A percentile compares a stretch with the other conserved stretches of the same genome.
Conservation (phyloP, 1,140 invertebrate genomes). For the Lanistes nyassanus region DNA sequence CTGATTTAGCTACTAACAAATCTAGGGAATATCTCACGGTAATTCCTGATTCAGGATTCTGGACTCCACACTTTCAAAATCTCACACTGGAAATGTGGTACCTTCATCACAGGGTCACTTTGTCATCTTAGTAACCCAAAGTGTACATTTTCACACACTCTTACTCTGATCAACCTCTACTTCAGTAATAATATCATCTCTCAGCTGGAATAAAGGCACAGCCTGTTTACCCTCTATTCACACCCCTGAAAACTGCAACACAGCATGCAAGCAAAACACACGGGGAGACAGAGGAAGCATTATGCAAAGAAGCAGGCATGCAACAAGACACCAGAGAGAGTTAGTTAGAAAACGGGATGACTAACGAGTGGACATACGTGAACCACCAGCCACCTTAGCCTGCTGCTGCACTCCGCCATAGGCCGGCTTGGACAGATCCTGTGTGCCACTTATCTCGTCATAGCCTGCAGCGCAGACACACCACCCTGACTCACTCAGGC, state of each 20-base stretch:
- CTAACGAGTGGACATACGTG: slow-evolving; percentile 43
- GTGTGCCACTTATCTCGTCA: slow-evolving; percentile 72
- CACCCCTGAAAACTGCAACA: too few relatives aligned
- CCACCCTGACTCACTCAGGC: neutral
- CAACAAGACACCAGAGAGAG: neutral
- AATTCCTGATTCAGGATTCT: too few relatives aligned
- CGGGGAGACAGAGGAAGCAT: neutral
- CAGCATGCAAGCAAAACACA: too few relatives aligned
- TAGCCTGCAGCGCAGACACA: slow-evolving; percentile 69
- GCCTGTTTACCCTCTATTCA: neutral
- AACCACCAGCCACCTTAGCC: slow-evolving; percentile 68
- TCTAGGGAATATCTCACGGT: too few relatives aligned
- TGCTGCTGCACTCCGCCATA: slow-evolving; percentile 68
- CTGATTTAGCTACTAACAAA: too few relatives aligned
- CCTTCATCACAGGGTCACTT: too few relatives aligned
- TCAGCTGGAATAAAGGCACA: neutral
- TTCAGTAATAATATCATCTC: too few relatives aligned
- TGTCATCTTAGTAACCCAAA: too few relatives aligned
- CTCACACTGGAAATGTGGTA: too few relatives aligned
- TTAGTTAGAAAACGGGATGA: slow-evolving; percentile 28
- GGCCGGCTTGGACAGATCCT: slow-evolving; percentile 73
- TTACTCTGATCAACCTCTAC: too few relatives aligned
- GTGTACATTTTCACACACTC: too few relatives aligned
- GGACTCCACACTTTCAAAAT: too few relatives aligned
- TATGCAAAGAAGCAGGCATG: slow-evolving; percentile 1